Evolutionary conservation across 2,888 invertebrate species (phyloP), one percentile per base, ranked within the genome.

Genomic region (Zygaena filipendulae): DNA sequence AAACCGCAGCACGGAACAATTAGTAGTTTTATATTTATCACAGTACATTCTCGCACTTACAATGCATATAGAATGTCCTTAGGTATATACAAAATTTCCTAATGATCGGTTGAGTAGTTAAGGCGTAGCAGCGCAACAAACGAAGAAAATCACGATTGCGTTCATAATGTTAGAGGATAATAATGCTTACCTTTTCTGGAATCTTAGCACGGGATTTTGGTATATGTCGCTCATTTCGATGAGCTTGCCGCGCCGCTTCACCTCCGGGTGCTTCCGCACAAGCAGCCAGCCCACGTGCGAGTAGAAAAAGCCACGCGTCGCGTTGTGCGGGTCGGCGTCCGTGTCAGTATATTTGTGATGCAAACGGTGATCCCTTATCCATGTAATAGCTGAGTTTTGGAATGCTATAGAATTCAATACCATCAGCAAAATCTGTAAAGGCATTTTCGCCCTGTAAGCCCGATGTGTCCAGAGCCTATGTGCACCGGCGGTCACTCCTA

Each of bases 211-310:
- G 2, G 87, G 86, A 56, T 92, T 91, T 13, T 59, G 72, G 35
- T 77, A 67, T 28, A 93, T 72, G 57, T 93, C 92, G 11, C 84
- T 83, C 49, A 91, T 51, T 40, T 91, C 88, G 27, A 92, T 74
- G 19, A 71, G 66, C 40, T 86, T 84, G 27, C 91, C 92, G 49
- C 86, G 87, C 16, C 60, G 71, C 40, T 71, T 85, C 8, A 92
- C 88, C 33, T 88, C 86, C 0, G 87, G 86, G 48, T 92, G 91
- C 59, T 92, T 92, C 32, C 82, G 82, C 38, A 84, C 84, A 27
- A 92, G 52, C 20, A 92, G 63, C 92, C 92, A 93, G n/a, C 92
- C 92, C 27, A 92, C 77, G 55, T 93, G 92, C 1, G 91, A 81
- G 59, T 89, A 92, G 75, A 92, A 92, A 62, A 93, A 90, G 2